These are phyloP conservation scores for Acanthurus leucopareius DNA, from an alignment of 2,797 vertebrate species.

Conservation along the genomic window DNA sequence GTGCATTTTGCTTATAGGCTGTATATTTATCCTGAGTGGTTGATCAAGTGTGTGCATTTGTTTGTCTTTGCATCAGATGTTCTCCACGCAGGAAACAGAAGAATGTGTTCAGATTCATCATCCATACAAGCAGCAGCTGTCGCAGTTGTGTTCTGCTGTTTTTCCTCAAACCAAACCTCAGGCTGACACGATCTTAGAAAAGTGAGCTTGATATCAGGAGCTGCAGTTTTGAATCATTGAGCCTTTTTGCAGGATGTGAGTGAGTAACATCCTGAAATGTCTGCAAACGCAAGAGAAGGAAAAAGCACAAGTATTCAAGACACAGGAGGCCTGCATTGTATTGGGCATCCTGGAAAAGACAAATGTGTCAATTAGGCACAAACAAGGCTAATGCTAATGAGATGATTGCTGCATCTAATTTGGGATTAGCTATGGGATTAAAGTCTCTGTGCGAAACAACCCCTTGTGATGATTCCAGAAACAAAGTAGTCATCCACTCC, in stretches of 20 bases:
- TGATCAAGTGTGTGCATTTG: constrained; percentile 6
- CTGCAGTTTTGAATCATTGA: background rate
- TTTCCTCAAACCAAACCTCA: background rate
- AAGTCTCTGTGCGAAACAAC: constrained; percentile 26
- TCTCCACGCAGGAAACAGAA: background rate
- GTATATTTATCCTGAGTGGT: background rate
- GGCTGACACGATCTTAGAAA: background rate
- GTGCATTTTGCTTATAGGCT: background rate
- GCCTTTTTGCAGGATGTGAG: background rate
- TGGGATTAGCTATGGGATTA: constrained; percentile 58
- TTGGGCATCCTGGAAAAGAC: background rate
- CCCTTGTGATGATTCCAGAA: constrained; percentile 24
- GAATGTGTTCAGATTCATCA: background rate
- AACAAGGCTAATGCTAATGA: constrained; percentile 1
- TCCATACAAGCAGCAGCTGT: background rate
- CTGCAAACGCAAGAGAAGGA: background rate
- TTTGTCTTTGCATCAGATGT: constrained; percentile 8
- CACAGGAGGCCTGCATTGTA: background rate
- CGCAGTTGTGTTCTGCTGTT: background rate
- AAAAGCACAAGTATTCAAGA: background rate
- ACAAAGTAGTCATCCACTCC: background rate
- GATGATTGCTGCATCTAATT: constrained; percentile 44
- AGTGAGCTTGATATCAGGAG: background rate
- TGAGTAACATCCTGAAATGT: background rate
- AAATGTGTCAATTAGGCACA: constrained; percentile 7